Base-by-base conservation (phyloP, 2,113 vertebrate species). In the Hippocampus barbouri region DNA sequence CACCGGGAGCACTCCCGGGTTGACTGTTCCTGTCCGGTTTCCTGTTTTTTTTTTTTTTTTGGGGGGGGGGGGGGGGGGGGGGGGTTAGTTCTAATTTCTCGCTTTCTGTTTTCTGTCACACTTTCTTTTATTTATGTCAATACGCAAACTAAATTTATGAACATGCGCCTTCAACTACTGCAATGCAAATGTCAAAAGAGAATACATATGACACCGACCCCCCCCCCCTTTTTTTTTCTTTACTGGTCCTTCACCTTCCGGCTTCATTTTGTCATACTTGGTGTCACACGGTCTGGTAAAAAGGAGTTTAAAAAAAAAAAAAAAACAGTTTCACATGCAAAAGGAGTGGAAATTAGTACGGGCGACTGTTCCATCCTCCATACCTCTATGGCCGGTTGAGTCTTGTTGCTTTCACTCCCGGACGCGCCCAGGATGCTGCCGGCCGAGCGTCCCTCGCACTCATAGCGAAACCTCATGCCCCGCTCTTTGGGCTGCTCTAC, bases 381-480 rank as follows among this genome's bases (percentile, higher is more conserved):
- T 56, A 96, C 96, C 94, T 95, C 94, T 6, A 97, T 91, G 0
- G 92, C 78, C 0, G 96, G 96, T 77, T 95, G 90, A 0, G 94
- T 96, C 88, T 97, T 97, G 89, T 83, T 95, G 75, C 89, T 87
- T 0, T 96, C 95, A 0, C 92, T 95, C 90, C 94, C 97, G 79
- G 89, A 91, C 49, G 92, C 90, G 0, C 96, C 96, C 12, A 96
- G 88, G 89, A 98, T 98, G 89, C 96, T 98, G 43, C 96, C 96
- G 0, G 95, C 96, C 0, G 96, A 97, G 23, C 96, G 92, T 0
- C 96, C 96, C 81, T 96, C 96, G 0, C 96, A 97, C 82, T 96
- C 93, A 3, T 97, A 97, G 53, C 95, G 95, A 79, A 97, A 97
- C 20, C 96, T 89, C 96, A 98, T 97, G 30, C 96, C 95, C 2